These are phyloP conservation scores for Lasiurus cinereus DNA, from an alignment of 2,113 vertebrate species.

Conservation along the genomic window DNA sequence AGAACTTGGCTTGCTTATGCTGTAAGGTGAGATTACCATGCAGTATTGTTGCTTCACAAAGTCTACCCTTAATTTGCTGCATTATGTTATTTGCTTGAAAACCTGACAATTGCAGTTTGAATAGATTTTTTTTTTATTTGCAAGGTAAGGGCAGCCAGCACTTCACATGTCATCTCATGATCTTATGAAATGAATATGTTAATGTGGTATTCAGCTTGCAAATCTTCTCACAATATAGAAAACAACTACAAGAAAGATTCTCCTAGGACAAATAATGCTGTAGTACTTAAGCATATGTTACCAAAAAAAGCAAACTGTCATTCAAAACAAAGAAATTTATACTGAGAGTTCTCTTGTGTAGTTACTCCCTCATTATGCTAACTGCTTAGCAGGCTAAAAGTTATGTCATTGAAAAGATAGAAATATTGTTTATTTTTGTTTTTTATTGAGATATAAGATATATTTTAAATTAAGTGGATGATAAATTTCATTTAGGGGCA, in stretches of 20 bases:
- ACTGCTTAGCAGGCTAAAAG: constrained; percentile 9
- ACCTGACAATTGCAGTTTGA: background rate
- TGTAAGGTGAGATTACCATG: background rate
- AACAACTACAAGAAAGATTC: constrained; percentile 22
- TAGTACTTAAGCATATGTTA: constrained; percentile 47
- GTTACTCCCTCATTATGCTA: background rate
- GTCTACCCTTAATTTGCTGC: constrained; percentile 40
- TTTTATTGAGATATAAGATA: background rate
- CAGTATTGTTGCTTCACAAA: constrained; percentile 21
- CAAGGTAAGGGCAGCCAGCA: background rate
- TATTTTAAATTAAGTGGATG: constrained; percentile 34
- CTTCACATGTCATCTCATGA: background rate
- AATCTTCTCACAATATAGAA: constrained; percentile 56
- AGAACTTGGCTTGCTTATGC: background rate
- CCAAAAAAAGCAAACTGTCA: constrained; percentile 15
- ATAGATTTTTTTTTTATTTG: background rate
- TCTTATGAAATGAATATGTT: constrained; percentile 66
- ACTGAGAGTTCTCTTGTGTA: constrained; percentile 15
- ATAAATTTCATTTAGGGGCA: constrained; percentile 36
- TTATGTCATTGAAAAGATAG: background rate
- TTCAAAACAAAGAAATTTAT: constrained; percentile 63
- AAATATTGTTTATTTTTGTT: constrained; percentile 22
- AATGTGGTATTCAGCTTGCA: constrained; percentile 55
- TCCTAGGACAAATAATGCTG: constrained; percentile 50
- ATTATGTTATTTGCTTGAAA: constrained; percentile 57